These are phyloP conservation scores for Tetranychus piercei DNA, from an alignment of 2,888 invertebrate genomes.

Conservation along the genomic window DNA sequence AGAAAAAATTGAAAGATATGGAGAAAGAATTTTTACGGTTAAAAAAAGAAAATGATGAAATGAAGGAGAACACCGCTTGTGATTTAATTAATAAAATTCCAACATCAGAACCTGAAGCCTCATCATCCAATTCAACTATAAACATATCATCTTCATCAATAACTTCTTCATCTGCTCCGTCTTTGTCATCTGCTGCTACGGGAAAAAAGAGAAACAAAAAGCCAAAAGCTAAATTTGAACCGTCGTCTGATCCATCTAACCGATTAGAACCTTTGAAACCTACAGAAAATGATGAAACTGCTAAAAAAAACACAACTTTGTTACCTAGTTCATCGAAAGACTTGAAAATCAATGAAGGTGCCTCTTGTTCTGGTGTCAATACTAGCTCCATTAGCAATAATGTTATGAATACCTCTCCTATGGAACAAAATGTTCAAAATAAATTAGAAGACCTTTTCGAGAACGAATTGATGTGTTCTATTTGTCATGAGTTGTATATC, in stretches of 20 bases:
- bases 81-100: neutral
- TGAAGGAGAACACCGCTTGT: neutral
- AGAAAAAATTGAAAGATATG: neutral
- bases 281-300: neutral
- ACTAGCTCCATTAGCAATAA: neutral
- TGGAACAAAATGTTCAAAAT: too few species aligned
- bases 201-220: too few species aligned
- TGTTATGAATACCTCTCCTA: neutral
- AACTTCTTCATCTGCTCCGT: too few species aligned
- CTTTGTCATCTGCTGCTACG: too few species aligned
- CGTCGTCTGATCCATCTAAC: too few species aligned
- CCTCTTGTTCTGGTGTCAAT: neutral
- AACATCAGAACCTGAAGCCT: neutral
- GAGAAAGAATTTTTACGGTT: neutral
- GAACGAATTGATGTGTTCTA: slow-evolving; percentile 10
- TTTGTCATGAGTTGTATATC: slow-evolving; percentile 13
- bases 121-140: neutral
- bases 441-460: slow-evolving; percentile 1
- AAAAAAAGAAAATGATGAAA: neutral
- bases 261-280: too few species aligned
- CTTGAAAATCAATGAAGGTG: neutral
- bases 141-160: too few species aligned
- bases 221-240: too few species aligned
- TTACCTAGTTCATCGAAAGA: neutral
- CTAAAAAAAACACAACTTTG: neutral